Percentiles rank a stretch among this genome's conserved stretches.
Evolutionary conservation across 2,888 invertebrate species (phyloP).

Genomic region (Scelioninae gen. 1): DNA sequence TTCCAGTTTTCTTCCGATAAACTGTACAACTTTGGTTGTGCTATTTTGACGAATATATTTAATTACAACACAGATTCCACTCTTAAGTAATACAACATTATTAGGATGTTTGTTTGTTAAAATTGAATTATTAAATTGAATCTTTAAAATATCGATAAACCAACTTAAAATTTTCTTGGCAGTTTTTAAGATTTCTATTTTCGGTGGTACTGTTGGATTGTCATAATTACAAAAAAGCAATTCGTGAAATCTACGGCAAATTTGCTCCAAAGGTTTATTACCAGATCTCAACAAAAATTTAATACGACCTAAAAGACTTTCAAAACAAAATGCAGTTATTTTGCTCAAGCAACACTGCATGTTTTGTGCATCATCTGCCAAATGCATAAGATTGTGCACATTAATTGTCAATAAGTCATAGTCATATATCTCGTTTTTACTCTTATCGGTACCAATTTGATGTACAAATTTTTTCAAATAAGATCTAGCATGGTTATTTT

Average conservation of each 20-base stretch:
- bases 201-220: too few species aligned
- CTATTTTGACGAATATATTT: too few species aligned
- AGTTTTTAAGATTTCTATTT: too few species aligned
- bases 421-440: not conserved
- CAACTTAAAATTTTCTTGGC: too few species aligned
- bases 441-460: constrained; percentile 48
- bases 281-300: constrained; percentile 15
- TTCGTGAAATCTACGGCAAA: constrained; percentile 23
- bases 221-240: too few species aligned
- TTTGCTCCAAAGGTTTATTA: constrained; percentile 16
- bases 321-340: constrained; percentile 16
- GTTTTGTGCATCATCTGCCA: constrained; percentile 31
- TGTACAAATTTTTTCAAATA: constrained; percentile 74
- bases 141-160: too few species aligned
- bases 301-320: constrained; percentile 12
- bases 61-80: too few species aligned
- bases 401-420: not conserved
- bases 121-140: too few species aligned
- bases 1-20: too few species aligned
- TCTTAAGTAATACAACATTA: too few species aligned
- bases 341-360: constrained; percentile 7
- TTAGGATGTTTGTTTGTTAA: too few species aligned
- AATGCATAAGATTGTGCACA: constrained; percentile 21
- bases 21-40: too few species aligned
- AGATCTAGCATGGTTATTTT: constrained; percentile 60